A percentile compares a stretch with the other conserved stretches of the same genome.
These are phyloP conservation scores for Mesorhabditis spiculigera DNA, from an alignment of 2,888 invertebrate species.

Conservation along the genomic window DNA sequence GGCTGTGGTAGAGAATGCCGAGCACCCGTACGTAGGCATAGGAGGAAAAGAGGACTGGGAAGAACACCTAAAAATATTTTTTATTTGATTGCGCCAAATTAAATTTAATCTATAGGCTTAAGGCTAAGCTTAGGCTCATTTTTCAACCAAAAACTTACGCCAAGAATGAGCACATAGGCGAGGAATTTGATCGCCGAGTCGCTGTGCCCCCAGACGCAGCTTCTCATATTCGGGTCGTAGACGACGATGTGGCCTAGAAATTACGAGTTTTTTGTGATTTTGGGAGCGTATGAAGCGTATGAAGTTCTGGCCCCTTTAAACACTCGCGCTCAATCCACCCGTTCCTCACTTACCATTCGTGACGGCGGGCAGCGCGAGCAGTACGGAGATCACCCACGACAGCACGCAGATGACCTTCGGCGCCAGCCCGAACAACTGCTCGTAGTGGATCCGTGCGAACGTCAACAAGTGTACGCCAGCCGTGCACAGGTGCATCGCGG, in stretches of 20 bases:
- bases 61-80: conserved; percentile 22
- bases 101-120: too few relatives aligned
- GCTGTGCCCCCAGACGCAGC: conserved; percentile 54
- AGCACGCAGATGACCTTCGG: conserved; percentile 51
- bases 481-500: conserved; percentile 56
- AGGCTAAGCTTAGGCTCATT: neutral
- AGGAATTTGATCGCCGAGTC: conserved; percentile 56
- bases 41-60: conserved; percentile 48
- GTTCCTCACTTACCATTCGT: conserved; percentile 41
- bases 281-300: too few relatives aligned
- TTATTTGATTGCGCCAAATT: too few relatives aligned
- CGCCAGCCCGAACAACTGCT: conserved; percentile 56
- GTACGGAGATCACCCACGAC: conserved; percentile 54
- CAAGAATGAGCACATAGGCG: conserved; percentile 55
- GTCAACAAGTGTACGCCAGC: conserved; percentile 58
- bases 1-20: conserved; percentile 56
- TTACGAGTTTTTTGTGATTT: too few relatives aligned
- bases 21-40: conserved; percentile 57
- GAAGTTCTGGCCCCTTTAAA: too few relatives aligned
- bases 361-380: conserved; percentile 54
- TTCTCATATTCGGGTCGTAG: conserved; percentile 37
- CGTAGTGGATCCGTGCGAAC: conserved; percentile 58
- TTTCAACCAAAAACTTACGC: conserved; percentile 17
- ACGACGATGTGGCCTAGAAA: conserved; percentile 45
- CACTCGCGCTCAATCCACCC: too few relatives aligned